These are phyloP conservation scores for Virgularia gustaviana DNA, from an alignment of 92 coral and sea anemone species.

Conservation along the genomic window DNA sequence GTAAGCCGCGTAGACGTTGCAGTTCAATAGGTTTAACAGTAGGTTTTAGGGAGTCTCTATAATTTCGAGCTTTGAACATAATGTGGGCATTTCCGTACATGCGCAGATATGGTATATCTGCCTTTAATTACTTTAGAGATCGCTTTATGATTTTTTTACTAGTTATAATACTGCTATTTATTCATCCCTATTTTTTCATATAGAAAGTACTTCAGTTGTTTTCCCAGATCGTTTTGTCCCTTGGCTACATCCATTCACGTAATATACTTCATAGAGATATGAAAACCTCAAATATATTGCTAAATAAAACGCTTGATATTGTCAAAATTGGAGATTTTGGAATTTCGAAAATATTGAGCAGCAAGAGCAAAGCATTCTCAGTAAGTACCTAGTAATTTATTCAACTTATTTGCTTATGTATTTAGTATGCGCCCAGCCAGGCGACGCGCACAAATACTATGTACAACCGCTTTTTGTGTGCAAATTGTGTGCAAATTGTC, in stretches of 20 bases:
- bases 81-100: no score
- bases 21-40: no score
- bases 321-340: conserved; percentile 97
- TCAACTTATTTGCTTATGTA: neutral
- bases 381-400: conserved; percentile 36
- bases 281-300: conserved; percentile 81
- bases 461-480: no score
- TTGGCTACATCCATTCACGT: conserved; percentile 73
- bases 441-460: no score
- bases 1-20: no score
- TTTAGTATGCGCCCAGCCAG: no score
- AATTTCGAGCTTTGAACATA: no score
- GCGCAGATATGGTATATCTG: no score
- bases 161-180: neutral
- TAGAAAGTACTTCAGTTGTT: conserved; percentile 72
- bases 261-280: conserved; percentile 88
- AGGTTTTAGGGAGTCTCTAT: no score
- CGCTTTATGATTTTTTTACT: no score
- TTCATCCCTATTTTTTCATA: neutral
- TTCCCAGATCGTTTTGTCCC: conserved; percentile 75
- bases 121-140: no score
- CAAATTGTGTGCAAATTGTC: neutral
- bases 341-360: conserved; percentile 78
- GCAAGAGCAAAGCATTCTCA: conserved; percentile 86
- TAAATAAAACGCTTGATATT: conserved; percentile 75